Evolutionary conservation across 2,113 vertebrate species (phyloP), one percentile per base, ranked within the genome.

Genomic region (Plotosus lineatus): DNA sequence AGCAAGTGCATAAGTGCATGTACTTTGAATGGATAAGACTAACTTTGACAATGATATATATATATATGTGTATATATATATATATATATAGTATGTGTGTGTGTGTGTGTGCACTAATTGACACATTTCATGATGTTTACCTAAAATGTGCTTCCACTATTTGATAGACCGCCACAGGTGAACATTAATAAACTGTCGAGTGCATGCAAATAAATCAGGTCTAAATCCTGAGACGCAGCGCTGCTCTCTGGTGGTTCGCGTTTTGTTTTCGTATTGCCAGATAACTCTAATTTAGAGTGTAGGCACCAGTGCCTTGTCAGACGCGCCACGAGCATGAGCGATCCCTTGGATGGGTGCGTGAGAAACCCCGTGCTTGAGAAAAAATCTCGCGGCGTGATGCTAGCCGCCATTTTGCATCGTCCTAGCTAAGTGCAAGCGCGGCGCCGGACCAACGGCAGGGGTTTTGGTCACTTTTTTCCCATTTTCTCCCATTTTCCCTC

Each of bases 381-480:
- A 91, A 91, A 91, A 92, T 92, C 92, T 92, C 90, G 93, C 94
- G 91, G 94, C 92, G 93, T 94, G 94, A 95, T 93, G 89, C 92
- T 95, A 93, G 94, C 95, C 95, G 96, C 96, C 96, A 97, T 98
- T 97, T 97, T 98, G 96, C 95, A 96, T 95, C 95, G 91, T 92
- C 95, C 93, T 80, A 72, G 65, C 78, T 94, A 94, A 96, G 95
- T 94, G 93, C 94, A 94, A 94, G 94, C 95, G 93, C 94, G 92
- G 91, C 93, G 95, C 94, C 91, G 94, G 93, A 95, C 91, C 94
- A 93, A 94, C 94, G 92, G 91, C 94, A 93, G 63, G 92, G 93
- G 93, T 91, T 94, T 93, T 92, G 93, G 92, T 91, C 92, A 91
- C 87, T 93, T 93, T 92, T 91, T 91, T 88, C 83, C 83, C 90